These are phyloP conservation scores for Drosophila hamatofila DNA, from an alignment of 2,888 invertebrate species.

Conservation along the genomic window DNA sequence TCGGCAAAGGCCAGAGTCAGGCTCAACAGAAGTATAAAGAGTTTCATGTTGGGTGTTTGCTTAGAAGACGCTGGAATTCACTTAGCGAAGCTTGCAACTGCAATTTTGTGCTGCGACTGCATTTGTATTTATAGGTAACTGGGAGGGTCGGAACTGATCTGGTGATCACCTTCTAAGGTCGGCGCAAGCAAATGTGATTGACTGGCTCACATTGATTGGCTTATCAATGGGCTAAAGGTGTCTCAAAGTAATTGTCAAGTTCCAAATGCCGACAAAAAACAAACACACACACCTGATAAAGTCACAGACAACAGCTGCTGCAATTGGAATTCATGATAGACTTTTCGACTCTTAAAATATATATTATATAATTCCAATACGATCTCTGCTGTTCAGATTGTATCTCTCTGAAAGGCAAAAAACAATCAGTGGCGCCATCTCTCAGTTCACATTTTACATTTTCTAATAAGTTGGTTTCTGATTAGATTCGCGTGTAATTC, in stretches of 20 bases:
- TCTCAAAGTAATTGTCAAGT: conserved; percentile 13
- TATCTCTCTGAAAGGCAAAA: background rate
- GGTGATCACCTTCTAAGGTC: conserved; percentile 47
- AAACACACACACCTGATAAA: conserved; percentile 10
- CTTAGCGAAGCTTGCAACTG: conserved; percentile 48
- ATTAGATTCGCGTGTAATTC: background rate
- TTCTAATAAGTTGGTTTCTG: background rate
- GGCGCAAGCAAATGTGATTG: conserved; percentile 33
- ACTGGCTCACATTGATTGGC: conserved; percentile 45
- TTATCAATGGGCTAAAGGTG: conserved; percentile 52
- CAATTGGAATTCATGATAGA: background rate
- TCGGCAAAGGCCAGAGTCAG: conserved; percentile 52
- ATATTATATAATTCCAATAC: background rate
- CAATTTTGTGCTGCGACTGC: conserved; percentile 31
- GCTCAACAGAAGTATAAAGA: conserved; percentile 48
- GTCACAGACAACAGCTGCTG: conserved; percentile 4
- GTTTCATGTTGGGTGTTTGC: conserved; percentile 53
- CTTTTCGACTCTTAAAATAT: background rate
- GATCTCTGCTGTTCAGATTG: background rate
- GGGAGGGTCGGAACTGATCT: conserved; percentile 14
- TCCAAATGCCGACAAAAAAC: conserved; percentile 4
- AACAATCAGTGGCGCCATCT: background rate
- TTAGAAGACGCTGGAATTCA: conserved; percentile 8
- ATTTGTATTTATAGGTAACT: conserved; percentile 57
- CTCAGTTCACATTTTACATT: background rate